phyloP scores from a whole-genome alignment of 2,888 invertebrate genomes.

The Leucania comma region DNA sequence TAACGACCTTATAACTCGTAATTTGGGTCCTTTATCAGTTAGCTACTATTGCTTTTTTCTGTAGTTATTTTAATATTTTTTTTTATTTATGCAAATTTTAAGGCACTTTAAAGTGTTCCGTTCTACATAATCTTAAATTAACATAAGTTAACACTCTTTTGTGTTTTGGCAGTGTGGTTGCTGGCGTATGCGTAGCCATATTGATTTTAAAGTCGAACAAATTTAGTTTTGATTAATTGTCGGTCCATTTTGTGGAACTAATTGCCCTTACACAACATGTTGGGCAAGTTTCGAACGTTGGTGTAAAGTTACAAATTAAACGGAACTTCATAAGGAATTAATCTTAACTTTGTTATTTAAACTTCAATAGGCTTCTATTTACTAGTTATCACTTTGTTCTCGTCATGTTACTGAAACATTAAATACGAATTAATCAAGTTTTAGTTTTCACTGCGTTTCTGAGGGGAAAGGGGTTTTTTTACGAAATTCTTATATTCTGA shows the following conservation, averaged over 20 bases:
- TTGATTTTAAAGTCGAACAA: conserved; percentile 22
- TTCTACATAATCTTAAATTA: background rate
- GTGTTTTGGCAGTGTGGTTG: background rate
- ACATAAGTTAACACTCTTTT: background rate
- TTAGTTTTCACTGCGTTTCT: conserved; percentile 13
- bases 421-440: conserved; percentile 3
- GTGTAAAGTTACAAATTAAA: conserved; percentile 40
- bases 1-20: too few species aligned
- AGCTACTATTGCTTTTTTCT: too few species aligned
- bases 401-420: conserved; percentile 2
- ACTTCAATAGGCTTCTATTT: conserved; percentile 38
- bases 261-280: conserved; percentile 30
- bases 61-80: too few species aligned
- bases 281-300: conserved; percentile 25
- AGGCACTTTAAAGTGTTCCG: background rate
- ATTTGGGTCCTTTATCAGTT: too few species aligned
- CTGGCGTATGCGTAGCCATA: background rate
- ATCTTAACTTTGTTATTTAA: conserved; percentile 47
- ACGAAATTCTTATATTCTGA: too few species aligned
- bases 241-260: conserved; percentile 46
- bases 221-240: conserved; percentile 48
- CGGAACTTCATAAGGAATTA: conserved; percentile 44
- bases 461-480: background rate
- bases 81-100: too few species aligned
- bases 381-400: conserved; percentile 34